Evolutionary conservation across 2,888 invertebrate species (phyloP).

Genomic region (Meghimatium bilineatum): DNA sequence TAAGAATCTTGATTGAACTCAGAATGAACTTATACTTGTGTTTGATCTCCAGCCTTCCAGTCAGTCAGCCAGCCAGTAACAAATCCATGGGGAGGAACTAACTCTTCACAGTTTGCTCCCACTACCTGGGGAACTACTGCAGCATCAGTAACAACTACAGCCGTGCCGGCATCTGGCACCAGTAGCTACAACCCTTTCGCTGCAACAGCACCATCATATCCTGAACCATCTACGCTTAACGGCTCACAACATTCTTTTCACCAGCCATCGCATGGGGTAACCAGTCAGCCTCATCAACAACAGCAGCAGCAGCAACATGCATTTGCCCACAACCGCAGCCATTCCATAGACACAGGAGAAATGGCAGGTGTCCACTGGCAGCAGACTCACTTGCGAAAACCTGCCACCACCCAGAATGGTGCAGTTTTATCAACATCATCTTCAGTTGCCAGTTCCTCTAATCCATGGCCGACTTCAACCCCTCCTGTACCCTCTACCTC

Average conservation of each 20-base stretch:
- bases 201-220: conserved; percentile 36
- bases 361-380: conserved; percentile 58
- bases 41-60: conserved; percentile 19
- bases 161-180: conserved; percentile 46
- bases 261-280: conserved; percentile 7
- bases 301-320: conserved; percentile 51
- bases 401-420: conserved; percentile 19
- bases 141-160: conserved; percentile 28
- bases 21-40: background rate
- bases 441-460: conserved; percentile 44
- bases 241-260: conserved; percentile 28
- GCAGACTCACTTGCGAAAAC: conserved; percentile 36
- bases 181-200: conserved; percentile 61
- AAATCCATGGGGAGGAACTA: conserved; percentile 66
- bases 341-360: conserved; percentile 74
- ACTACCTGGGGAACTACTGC: conserved; percentile 39
- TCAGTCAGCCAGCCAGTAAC: conserved; percentile 53
- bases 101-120: conserved; percentile 26
- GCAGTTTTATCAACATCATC: conserved; percentile 25
- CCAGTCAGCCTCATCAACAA: conserved; percentile 46
- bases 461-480: conserved; percentile 48
- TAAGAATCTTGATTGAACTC: no score
- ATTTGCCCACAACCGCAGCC: conserved; percentile 69
- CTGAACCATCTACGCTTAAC: conserved; percentile 81
- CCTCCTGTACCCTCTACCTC: conserved; percentile 52